phyloP scores from a whole-genome alignment of 2,113 vertebrate species.

The Chionomys nivalis region DNA sequence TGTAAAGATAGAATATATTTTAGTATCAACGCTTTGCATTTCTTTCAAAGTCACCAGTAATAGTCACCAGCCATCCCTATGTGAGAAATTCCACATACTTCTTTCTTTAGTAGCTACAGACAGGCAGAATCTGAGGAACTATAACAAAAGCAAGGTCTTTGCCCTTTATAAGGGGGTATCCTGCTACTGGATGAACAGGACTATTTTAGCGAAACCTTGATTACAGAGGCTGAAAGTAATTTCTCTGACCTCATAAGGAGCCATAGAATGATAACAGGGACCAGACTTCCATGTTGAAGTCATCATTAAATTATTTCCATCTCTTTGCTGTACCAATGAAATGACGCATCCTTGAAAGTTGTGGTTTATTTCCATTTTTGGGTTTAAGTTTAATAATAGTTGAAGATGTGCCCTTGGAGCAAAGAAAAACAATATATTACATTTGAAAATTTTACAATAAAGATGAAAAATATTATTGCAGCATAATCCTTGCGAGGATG shows the following conservation, averaged over 20 bases:
- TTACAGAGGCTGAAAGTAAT: constrained; percentile 74
- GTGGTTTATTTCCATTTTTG: neutral
- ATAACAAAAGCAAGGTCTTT: neutral
- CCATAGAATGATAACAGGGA: neutral
- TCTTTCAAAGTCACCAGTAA: neutral
- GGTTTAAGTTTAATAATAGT: constrained; percentile 10
- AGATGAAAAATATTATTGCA: neutral
- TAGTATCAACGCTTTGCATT: neutral
- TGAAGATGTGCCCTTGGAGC: neutral
- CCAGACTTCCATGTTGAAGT: constrained; percentile 67
- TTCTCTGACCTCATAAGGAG: constrained; percentile 74
- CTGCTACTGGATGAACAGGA: neutral
- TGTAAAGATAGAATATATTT: neutral
- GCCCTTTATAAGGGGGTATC: neutral
- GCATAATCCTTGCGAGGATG: neutral
- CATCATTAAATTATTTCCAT: constrained; percentile 49
- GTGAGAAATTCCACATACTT: neutral
- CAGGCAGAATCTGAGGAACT: neutral
- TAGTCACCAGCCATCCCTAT: neutral
- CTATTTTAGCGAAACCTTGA: neutral
- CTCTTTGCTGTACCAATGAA: constrained; percentile 23
- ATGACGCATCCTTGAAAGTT: neutral
- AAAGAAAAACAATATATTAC: neutral
- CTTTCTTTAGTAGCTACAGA: neutral
- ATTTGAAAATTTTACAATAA: neutral